Evolutionary conservation across 2,113 vertebrate species (phyloP), one percentile per base, ranked within the genome.

Genomic region (Hepsetus odoe): DNA sequence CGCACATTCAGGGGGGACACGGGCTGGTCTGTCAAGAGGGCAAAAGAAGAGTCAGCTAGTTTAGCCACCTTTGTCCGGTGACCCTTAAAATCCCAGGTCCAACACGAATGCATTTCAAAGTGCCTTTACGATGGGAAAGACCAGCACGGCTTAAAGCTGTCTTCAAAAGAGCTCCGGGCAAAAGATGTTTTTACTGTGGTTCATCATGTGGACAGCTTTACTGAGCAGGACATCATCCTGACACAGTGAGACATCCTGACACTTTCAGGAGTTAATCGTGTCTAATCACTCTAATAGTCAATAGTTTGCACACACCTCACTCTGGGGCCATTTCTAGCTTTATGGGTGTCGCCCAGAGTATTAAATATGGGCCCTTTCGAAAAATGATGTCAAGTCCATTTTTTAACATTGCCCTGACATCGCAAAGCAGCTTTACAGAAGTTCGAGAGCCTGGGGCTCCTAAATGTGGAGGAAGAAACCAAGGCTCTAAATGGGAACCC

Each of bases 1-100:
- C 86, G 89, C 61, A 99, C 82, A 85, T 92, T 80, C 84, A 99
- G 84, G 1, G 88, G 75, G 6, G 93, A 90, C 11, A 85, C 1
- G 0, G 84, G 68, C 12, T 88, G 90, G 85, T 91, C 97, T 98
- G 85, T 1, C 13, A 16, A 7, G 20, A 53, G 49, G 10, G 53
- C 44, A 38, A 67, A 35, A 30, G 12, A 24, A 33, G 53, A 81
- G 65, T 53, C 3, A 62, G 22, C 32, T 22, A 46, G 70, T 53
- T 33, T 44, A 32, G 30, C 13, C 18, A 38, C 30, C 38, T 62
- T 18, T 46, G 38, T 33, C 38, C 68, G 20, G 13, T 61, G 55
- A 65, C 40, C 66, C 55, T 32, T 62, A 55, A 64, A 74, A 65
- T 33, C 26, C 42, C 40, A 38, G 12, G 1, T 53, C 22, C 44